Evolutionary conservation across 2,888 invertebrate genomes (phyloP), one percentile per base, ranked within the genome.

Genomic region (Deilephila porcellus): DNA sequence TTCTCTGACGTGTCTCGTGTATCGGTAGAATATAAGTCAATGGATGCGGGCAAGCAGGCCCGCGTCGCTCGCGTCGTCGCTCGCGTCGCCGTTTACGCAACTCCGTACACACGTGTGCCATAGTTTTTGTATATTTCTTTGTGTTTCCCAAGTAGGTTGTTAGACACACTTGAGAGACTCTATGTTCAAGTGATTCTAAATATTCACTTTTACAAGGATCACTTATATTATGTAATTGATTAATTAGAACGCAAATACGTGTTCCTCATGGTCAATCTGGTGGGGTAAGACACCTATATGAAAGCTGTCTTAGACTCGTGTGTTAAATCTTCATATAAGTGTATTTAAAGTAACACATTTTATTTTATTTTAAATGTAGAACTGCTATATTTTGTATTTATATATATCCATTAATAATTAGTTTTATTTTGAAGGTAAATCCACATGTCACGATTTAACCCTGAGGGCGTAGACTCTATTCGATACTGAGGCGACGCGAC

Each of bases 111-210:
- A 67, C 67, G 25, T 67, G 62, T 63, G 63, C 37, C 63, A 19
- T 63, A 63, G 37, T 63, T 63, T 63, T 67, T 67, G 17, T 52
- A 67, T 25, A 67, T 67, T 67, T 67, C 67, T 67, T 52, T 64
- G 20, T 67, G 67, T 67, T 67, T 67, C 52, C 52, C 45, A 67
- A 67, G 67, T 67, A 52, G 67, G 64, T 64, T 64, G 37, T 64
- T 64, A 64, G 64, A 64, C 64, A 64, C 64, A 64, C 64, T 64
- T 64, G 64, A 64, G 64, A 45, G 45, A 64, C 64, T 56, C 45
- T 63, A 64, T 45, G 64, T 64, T 45, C 37, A 17, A 62, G 17
- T 32, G 19, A 32, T 62, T 62, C 17, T 62, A 60, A 11, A 60
- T 60, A 60, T 60, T 29, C 60, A 60, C 25, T 60, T 60, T 29